Base-by-base conservation (phyloP, 2,113 vertebrate genomes). In the Corythoichthys haematopterus region DNA sequence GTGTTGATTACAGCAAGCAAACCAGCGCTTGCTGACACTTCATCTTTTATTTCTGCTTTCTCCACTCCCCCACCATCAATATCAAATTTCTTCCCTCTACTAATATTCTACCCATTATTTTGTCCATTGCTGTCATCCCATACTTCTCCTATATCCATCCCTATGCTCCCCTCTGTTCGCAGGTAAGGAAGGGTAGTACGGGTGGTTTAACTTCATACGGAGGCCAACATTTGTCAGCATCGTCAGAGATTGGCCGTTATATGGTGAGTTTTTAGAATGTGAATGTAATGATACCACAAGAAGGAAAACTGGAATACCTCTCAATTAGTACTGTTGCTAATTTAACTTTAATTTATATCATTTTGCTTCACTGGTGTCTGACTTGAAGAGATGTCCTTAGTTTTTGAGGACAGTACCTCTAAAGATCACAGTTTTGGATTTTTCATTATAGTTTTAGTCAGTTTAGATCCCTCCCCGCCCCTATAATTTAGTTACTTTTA, bases 151-250 rank as follows among this genome's bases (percentile, higher is more conserved):
- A 64, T 79, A 67, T 75, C 69, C 62, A 50, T 68, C 28, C 51
- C 56, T 71, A 64, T 82, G 12, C 67, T 64, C 40, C 16, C 69
- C 35, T 52, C 14, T 66, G 35, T 68, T 61, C 74, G 58, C 89
- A 99, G 97, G 92, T 95, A 33, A 93, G 96, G 85, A 98, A 95
- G 87, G 96, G 94, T 69, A 88, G 92, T 0, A 92, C 94, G 11
- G 91, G 91, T 0, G 90, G 94, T 81, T 93, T 93, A 69, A 89
- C 92, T 65, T 87, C 94, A 4, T 96, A 94, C 0, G 94, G 95
- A 64, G 92, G 94, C 65, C 93, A 94, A 0, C 92, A 96, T 84
- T 90, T 95, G 43, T 94, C 95, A 2, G 93, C 92, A 73, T 89
- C 94, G 0, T 88, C 92, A 8, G 97, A 98, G 33, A 88, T 94